Evolutionary conservation across 2,888 invertebrate species (phyloP).

Genomic region (Platycheirus albimanus): DNA sequence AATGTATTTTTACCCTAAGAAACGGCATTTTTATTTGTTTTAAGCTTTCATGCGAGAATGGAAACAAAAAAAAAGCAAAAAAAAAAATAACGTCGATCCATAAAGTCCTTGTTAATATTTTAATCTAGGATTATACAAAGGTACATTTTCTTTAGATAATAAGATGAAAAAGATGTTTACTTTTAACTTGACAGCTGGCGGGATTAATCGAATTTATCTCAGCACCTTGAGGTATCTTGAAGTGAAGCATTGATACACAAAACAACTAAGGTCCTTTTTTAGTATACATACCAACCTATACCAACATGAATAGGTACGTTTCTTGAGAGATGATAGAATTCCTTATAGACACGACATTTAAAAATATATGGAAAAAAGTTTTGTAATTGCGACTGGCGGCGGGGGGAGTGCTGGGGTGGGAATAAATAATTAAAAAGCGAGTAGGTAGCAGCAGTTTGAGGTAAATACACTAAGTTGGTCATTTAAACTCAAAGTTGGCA

Average conservation of each 20-base stretch:
- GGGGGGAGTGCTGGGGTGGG: too few species aligned
- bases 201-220: slow-evolving; percentile 72
- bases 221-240: slow-evolving; percentile 47
- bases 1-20: not conserved
- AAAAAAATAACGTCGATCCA: slow-evolving; percentile 36
- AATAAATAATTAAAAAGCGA: slow-evolving; percentile 58
- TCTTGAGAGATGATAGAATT: not conserved
- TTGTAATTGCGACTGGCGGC: slow-evolving; percentile 34
- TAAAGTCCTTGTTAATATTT: slow-evolving; percentile 72
- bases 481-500: slow-evolving; percentile 30
- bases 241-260: slow-evolving; percentile 7
- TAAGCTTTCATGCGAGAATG: not conserved
- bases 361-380: slow-evolving; percentile 34
- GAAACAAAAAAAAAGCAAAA: not conserved
- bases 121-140: slow-evolving; percentile 58
- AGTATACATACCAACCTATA: not conserved
- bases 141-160: slow-evolving; percentile 2
- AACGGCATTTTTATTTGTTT: not conserved
- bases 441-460: slow-evolving; percentile 2
- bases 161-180: slow-evolving; percentile 55
- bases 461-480: slow-evolving; percentile 33
- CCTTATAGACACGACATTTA: not conserved
- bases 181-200: slow-evolving; percentile 67
- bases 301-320: not conserved
- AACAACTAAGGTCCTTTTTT: not conserved